These are phyloP conservation scores for Centrocercus urophasianus DNA, from an alignment of 2,113 vertebrate species.

Conservation along the genomic window DNA sequence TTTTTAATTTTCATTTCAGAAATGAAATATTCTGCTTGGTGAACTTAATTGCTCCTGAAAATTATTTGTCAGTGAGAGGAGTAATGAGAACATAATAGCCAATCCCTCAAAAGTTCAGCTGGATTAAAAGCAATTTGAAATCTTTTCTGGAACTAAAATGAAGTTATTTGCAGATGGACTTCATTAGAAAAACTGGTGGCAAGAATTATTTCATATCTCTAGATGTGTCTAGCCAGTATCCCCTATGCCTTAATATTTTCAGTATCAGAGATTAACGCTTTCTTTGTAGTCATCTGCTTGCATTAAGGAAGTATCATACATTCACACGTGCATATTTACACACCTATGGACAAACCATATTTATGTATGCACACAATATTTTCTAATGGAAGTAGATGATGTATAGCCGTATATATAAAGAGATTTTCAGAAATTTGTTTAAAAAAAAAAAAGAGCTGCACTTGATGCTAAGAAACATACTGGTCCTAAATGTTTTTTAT, in stretches of 20 bases:
- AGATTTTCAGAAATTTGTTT: neutral
- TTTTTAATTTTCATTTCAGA: neutral
- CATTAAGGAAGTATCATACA: neutral
- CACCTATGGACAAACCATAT: neutral
- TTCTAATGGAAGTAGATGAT: neutral
- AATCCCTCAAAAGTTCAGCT: conserved; percentile 54
- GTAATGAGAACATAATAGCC: conserved; percentile 37
- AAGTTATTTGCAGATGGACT: conserved; percentile 46
- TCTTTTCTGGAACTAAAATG: conserved; percentile 33
- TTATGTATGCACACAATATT: neutral
- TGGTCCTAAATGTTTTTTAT: neutral
- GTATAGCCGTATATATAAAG: neutral
- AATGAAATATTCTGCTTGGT: neutral
- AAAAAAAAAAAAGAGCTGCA: neutral
- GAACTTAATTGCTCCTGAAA: neutral
- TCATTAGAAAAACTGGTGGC: conserved; percentile 52
- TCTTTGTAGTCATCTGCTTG: neutral
- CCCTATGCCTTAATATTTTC: conserved; percentile 46
- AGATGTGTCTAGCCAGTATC: conserved; percentile 34
- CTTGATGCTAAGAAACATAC: neutral
- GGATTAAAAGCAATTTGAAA: conserved; percentile 21
- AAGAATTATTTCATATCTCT: conserved; percentile 36
- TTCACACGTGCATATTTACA: neutral
- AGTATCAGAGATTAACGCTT: conserved; percentile 2
- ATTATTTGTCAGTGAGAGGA: conserved; percentile 41